Evolutionary conservation across 2,113 vertebrate species (phyloP).

Genomic region (Hippocampus barbouri): DNA sequence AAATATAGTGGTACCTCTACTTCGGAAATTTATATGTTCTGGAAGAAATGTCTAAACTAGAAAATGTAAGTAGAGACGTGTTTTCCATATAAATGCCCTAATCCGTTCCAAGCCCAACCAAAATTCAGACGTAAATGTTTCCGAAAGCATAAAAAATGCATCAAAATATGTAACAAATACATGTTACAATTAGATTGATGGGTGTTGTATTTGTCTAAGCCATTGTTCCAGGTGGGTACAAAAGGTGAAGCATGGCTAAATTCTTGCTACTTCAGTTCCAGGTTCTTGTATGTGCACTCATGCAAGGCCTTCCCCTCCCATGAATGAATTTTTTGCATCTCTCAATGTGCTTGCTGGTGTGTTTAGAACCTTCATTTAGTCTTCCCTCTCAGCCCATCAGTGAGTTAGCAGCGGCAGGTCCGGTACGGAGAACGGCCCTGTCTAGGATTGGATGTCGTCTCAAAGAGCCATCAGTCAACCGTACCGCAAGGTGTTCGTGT

Average conservation of each 20-base stretch:
- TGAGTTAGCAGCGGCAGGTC: slow-evolving; percentile 86
- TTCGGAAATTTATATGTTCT: no score
- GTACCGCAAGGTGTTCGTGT: slow-evolving; percentile 62
- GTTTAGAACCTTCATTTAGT: slow-evolving; percentile 68
- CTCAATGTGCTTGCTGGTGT: slow-evolving; percentile 57
- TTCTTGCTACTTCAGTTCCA: slow-evolving; percentile 81
- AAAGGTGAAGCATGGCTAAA: slow-evolving; percentile 97
- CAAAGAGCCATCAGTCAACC: slow-evolving; percentile 89
- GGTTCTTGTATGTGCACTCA: slow-evolving; percentile 48
- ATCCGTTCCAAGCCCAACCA: no score
- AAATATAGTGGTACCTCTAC: neutral
- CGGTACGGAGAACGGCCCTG: slow-evolving; percentile 67
- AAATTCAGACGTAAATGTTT: no score
- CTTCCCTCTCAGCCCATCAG: slow-evolving; percentile 65
- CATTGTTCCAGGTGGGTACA: slow-evolving; percentile 88
- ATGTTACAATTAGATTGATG: slow-evolving; percentile 14
- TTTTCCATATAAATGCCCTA: no score
- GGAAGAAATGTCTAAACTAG: no score
- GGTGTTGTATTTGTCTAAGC: slow-evolving; percentile 84
- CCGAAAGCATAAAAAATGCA: no score
- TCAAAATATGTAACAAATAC: no score
- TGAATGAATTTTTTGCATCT: slow-evolving; percentile 28
- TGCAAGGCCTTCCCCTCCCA: slow-evolving; percentile 20
- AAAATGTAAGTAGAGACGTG: no score
- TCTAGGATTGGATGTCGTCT: slow-evolving; percentile 80